Evolutionary conservation across 2,888 invertebrate species (phyloP), one percentile per base, ranked within the genome.

Genomic region (Hirudinaria manillensis): DNA sequence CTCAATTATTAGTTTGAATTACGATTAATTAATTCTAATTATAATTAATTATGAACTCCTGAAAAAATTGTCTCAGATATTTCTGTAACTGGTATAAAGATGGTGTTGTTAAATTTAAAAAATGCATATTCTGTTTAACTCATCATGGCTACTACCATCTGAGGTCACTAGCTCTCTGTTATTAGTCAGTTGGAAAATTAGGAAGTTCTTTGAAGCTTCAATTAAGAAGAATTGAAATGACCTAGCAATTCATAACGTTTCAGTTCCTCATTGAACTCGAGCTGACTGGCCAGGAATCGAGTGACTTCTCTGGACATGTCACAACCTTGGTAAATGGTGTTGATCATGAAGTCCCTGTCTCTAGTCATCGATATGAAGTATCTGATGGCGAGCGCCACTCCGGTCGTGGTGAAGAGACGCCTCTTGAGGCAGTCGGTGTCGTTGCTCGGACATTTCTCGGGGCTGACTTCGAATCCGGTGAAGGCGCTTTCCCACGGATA

Each of bases 281-380:
- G 79, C 27, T 81, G 72, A 21, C 82, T 81, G n/a, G 78, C 79
- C 81, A 82, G 83, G 77, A 82, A 84, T 10, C 79, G 77, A 6
- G 84, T 84, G 21, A 84, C 81, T 24, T 80, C 81, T 70, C 78
- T 74, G 32, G 83, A 80, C 55, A 82, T 79, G 72, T 83, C 81
- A 70, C 80, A 80, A 0, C 81, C 81, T 21, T 76, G 72, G 77
- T 80, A 80, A 24, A 80, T 78, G 4, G 79, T 80, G 13, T 78
- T 56, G 0, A 66, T 76, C 72, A 83, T 78, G 74, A 81, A 82
- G 29, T 81, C 78, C 0, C 77, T 79, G 78, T 85, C 84, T 21
- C 81, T 76, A 2, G 84, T 83, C 77, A 82, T 81, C 75, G 82
- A 81, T 29, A 82, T 79, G 78, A 83, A 85, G 75, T 82, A 83